A percentile compares a stretch with the other conserved stretches of the same genome.
Evolutionary conservation across 2,113 vertebrate genomes (phyloP).

Genomic region (Menidia beryllina): DNA sequence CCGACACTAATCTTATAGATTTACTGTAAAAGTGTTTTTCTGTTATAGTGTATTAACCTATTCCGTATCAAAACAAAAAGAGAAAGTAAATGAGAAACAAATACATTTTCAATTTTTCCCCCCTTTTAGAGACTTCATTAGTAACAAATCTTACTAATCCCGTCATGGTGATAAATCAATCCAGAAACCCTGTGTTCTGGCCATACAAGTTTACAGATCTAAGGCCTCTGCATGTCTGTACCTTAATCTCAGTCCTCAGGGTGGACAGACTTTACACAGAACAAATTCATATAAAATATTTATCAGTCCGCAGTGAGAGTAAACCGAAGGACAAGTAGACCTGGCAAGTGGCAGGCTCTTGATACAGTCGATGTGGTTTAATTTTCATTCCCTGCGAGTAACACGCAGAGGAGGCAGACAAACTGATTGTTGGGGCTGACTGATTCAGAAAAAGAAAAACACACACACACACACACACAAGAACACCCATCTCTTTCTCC

Average conservation of each 20-base stretch:
- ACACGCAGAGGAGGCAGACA: background rate
- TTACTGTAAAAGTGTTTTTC: no score
- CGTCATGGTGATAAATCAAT: background rate
- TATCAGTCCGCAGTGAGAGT: background rate
- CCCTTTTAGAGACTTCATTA: no score
- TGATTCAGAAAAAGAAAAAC: slow-evolving; percentile 11
- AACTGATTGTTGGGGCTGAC: slow-evolving; percentile 18
- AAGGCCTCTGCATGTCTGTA: background rate
- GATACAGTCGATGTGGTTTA: slow-evolving; percentile 1
- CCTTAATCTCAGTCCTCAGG: background rate
- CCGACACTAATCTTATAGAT: no score
- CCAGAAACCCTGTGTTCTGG: no score
- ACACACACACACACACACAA: no score
- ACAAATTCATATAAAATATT: slow-evolving; percentile 1
- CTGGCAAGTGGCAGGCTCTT: background rate
- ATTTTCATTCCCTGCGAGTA: slow-evolving; percentile 19
- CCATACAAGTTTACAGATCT: background rate
- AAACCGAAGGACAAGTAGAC: background rate
- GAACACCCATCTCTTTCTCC: slow-evolving; percentile 9
- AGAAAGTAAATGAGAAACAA: no score
- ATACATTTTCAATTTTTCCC: no score
- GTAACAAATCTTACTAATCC: no score
- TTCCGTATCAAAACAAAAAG: no score
- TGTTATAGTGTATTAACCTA: no score
- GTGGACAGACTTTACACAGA: slow-evolving; percentile 5